phyloP scores from a whole-genome alignment of 2,113 vertebrate genomes.

The Bolborhynchus lineola region DNA sequence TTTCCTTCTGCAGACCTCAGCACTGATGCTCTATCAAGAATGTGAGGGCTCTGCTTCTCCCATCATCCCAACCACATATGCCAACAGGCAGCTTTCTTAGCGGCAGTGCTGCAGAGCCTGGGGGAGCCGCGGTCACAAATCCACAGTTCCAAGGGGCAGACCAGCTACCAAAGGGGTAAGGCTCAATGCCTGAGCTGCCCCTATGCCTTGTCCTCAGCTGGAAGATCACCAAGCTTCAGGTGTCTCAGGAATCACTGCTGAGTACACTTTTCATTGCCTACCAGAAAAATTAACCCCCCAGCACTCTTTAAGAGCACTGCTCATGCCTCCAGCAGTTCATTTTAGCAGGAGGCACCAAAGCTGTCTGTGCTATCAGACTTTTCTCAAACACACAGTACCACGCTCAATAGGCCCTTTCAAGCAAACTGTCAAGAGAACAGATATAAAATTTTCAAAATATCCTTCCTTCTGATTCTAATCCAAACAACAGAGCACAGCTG shows the following conservation, averaged over 20 bases:
- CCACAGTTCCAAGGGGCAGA: neutral
- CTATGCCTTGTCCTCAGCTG: neutral
- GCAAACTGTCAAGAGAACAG: neutral
- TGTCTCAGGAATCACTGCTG: neutral
- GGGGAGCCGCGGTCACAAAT: neutral
- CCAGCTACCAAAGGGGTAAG: neutral
- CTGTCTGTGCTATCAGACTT: neutral
- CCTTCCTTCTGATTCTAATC: conserved; percentile 42
- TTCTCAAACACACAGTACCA: neutral
- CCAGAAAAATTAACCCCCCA: neutral
- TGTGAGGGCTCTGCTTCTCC: accelerated
- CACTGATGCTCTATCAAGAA: neutral
- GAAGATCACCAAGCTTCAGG: accelerated
- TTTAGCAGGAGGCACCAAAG: neutral
- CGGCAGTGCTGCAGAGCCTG: neutral
- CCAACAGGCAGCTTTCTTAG: neutral
- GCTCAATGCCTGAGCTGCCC: neutral
- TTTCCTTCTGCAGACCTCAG: neutral
- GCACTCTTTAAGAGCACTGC: neutral
- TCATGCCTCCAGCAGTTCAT: neutral
- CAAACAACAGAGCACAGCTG: conserved; percentile 62
- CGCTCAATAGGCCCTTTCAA: conserved; percentile 21
- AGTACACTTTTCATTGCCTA: accelerated
- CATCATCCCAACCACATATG: neutral
- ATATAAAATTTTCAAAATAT: conserved; percentile 27